Evolutionary conservation across 2,888 invertebrate species (phyloP).

Genomic region (Esperia sulphurella): DNA sequence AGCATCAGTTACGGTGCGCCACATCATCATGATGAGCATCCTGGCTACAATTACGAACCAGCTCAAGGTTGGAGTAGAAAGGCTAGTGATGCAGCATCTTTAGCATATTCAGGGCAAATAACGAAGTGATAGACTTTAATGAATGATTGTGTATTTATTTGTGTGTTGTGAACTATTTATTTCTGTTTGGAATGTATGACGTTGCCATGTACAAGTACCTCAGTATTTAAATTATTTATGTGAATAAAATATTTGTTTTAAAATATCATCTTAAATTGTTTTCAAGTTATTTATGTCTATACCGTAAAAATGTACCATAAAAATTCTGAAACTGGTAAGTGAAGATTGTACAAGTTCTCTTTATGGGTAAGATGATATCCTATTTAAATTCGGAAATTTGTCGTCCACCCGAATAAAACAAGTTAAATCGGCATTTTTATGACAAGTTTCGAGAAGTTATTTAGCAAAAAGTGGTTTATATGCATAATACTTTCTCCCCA

Average conservation of each 20-base stretch:
- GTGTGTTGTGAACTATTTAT: conserved; percentile 35
- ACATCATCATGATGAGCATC: conserved; percentile 80
- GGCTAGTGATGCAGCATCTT: conserved; percentile 81
- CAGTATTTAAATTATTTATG: conserved; percentile 51
- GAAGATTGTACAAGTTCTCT: too few relatives aligned
- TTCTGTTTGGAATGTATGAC: conserved; percentile 30
- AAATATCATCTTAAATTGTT: conserved; percentile 6
- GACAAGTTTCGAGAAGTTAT: not conserved
- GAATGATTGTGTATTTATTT: conserved; percentile 37
- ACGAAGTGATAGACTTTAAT: conserved; percentile 32
- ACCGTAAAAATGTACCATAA: not conserved
- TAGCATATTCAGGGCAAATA: conserved; percentile 81
- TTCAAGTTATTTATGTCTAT: not conserved
- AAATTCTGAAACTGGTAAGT: too few relatives aligned
- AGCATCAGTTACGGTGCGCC: conserved; percentile 82
- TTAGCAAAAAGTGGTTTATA: not conserved
- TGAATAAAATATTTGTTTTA: conserved; percentile 32
- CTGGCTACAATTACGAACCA: conserved; percentile 74
- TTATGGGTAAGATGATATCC: not conserved
- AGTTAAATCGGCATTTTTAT: not conserved
- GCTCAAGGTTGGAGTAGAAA: conserved; percentile 83
- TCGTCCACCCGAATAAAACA: too few relatives aligned
- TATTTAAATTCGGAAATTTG: too few relatives aligned
- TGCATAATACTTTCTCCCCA: not conserved
- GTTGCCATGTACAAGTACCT: conserved; percentile 61